A percentile compares a stretch with the other conserved stretches of the same genome.
Evolutionary conservation across 2,888 invertebrate species (phyloP).

Genomic region (Scelioninae gen. 1): DNA sequence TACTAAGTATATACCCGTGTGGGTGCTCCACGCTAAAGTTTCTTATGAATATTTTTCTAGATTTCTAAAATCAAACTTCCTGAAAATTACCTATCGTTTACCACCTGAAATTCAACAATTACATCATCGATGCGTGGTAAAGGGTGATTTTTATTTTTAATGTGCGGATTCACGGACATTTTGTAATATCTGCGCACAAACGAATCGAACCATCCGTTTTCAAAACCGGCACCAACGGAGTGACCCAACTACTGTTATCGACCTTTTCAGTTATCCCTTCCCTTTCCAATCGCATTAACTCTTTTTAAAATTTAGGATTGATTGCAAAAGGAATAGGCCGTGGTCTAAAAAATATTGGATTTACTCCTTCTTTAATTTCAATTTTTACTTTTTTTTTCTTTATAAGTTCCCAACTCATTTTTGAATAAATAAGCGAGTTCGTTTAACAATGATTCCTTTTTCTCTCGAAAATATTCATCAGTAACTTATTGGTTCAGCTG

Average conservation of each 20-base stretch:
- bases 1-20: conserved; percentile 70
- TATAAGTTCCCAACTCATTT: background rate
- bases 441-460: background rate
- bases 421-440: background rate
- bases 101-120: conserved; percentile 70
- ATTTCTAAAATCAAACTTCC: conserved; percentile 75
- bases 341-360: background rate
- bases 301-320: background rate
- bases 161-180: conserved; percentile 73
- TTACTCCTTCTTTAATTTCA: background rate
- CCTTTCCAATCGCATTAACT: background rate
- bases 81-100: conserved; percentile 65
- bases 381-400: background rate
- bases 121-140: conserved; percentile 75
- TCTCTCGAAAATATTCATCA: background rate
- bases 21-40: conserved; percentile 76
- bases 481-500: background rate
- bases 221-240: conserved; percentile 69
- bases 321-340: background rate
- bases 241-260: conserved; percentile 60
- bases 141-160: conserved; percentile 74
- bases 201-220: conserved; percentile 33
- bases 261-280: conserved; percentile 37
- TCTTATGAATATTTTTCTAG: conserved; percentile 46
- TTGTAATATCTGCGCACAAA: conserved; percentile 68